Percentiles rank a stretch among this genome's conserved stretches.
Conservation (phyloP, 2,888 invertebrate genomes). For the Agrochola lychnidis region DNA sequence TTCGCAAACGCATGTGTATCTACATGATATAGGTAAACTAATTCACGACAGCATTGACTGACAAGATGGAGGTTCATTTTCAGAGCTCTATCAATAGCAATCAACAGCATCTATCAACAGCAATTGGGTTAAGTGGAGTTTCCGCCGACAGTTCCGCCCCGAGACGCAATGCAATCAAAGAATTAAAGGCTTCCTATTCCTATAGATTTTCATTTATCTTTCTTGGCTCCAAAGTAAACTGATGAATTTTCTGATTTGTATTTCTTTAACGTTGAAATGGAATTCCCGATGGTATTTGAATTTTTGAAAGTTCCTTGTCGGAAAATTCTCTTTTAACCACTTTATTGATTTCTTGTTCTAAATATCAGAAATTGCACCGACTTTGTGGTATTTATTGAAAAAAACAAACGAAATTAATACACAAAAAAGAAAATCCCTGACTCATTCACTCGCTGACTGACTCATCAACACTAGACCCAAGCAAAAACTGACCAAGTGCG, state of each 20-base stretch:
- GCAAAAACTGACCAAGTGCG: neutral
- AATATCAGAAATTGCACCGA: neutral
- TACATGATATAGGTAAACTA: constrained; percentile 20
- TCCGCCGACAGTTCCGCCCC: constrained; percentile 69
- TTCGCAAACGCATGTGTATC: too few relatives aligned
- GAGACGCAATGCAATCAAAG: constrained; percentile 72
- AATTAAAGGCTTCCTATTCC: constrained; percentile 59
- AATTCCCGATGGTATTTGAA: constrained; percentile 10
- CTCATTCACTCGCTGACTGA: neutral
- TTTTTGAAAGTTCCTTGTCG: neutral
- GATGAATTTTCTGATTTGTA: constrained; percentile 5
- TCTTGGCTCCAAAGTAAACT: constrained; percentile 22
- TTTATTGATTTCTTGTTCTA: neutral
- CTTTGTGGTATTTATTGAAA: constrained; percentile 2
- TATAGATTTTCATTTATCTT: constrained; percentile 55
- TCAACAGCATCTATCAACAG: constrained; percentile 62
- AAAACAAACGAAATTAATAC: neutral
- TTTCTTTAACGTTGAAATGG: constrained; percentile 17
- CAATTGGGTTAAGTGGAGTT: constrained; percentile 84
- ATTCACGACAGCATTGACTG: constrained; percentile 43
- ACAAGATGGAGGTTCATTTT: constrained; percentile 62
- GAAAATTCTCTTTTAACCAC: neutral
- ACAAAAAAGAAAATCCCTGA: neutral
- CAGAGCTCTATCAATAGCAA: constrained; percentile 71
- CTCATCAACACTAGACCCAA: neutral